A percentile compares a stretch with the other conserved stretches of the same genome.
phyloP scores from a whole-genome alignment of 2,113 vertebrate species.

The Ammodytes dubius region DNA sequence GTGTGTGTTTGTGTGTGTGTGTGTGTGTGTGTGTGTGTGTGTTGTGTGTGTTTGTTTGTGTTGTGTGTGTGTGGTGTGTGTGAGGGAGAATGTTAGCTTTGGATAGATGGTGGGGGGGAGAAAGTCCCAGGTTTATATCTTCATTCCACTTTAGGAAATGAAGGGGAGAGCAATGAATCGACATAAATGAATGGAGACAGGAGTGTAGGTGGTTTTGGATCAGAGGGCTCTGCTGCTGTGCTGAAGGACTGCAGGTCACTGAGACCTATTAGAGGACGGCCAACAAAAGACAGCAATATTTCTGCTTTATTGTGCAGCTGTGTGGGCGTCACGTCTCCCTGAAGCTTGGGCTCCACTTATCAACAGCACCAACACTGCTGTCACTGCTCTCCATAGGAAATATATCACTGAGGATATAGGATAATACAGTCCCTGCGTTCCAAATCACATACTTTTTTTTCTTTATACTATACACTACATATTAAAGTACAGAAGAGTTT shows the following conservation, averaged over 20 bases:
- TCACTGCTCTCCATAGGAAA: background rate
- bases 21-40: background rate
- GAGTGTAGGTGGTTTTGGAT: slow-evolving; percentile 37
- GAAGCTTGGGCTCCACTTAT: slow-evolving; percentile 41
- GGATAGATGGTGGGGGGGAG: slow-evolving; percentile 17
- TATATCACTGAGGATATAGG: background rate
- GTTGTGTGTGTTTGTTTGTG: slow-evolving; percentile 2
- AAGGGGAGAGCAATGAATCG: slow-evolving; percentile 59
- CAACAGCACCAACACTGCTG: slow-evolving; percentile 23
- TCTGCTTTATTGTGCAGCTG: slow-evolving; percentile 52
- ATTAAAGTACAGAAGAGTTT: too few relatives aligned
- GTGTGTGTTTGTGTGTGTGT: background rate
- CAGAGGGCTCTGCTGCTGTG: background rate
- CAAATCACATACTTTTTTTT: too few relatives aligned
- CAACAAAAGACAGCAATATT: slow-evolving; percentile 40
- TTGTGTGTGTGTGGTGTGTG: background rate
- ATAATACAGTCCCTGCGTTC: background rate
- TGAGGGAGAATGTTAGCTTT: slow-evolving; percentile 28
- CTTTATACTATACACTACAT: too few relatives aligned
- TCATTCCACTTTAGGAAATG: slow-evolving; percentile 68
- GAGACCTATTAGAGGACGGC: slow-evolving; percentile 41
- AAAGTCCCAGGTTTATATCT: slow-evolving; percentile 55
- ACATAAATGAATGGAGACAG: slow-evolving; percentile 34
- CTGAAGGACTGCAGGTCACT: slow-evolving; percentile 61
- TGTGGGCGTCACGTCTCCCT: slow-evolving; percentile 29